Percentiles rank a stretch among this genome's conserved stretches.
phyloP scores from a whole-genome alignment of 2,797 vertebrate genomes.

The Ptychobarbus kaznakovi region DNA sequence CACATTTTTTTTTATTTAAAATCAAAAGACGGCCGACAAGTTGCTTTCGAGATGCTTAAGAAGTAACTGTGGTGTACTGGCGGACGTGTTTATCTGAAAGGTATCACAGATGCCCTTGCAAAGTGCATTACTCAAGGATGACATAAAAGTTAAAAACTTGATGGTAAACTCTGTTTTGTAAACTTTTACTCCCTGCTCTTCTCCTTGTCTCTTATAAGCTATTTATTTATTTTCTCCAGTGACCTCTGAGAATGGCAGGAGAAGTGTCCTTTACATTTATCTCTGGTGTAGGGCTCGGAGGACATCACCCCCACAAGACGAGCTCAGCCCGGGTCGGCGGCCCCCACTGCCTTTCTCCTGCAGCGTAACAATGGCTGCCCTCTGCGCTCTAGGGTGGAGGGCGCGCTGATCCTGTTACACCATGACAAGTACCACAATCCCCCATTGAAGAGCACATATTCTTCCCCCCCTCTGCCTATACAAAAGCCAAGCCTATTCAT shows the following conservation, averaged over 20 bases:
- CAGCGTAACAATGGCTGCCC: constrained; percentile 52
- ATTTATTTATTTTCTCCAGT: constrained; percentile 31
- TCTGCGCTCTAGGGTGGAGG: constrained; percentile 54
- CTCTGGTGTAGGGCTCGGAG: constrained; percentile 32
- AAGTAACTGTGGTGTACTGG: not conserved
- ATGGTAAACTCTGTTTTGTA: not conserved
- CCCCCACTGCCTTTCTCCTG: constrained; percentile 44
- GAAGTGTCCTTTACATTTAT: constrained; percentile 38
- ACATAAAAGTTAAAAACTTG: constrained; percentile 24
- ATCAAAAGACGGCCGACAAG: constrained; percentile 32
- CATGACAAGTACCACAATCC: constrained; percentile 71
- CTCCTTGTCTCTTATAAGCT: not conserved
- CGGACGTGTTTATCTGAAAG: not conserved
- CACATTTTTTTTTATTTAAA: constrained; percentile 26
- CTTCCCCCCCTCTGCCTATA: constrained; percentile 41
- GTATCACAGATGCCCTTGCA: constrained; percentile 25
- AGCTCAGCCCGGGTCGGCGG: constrained; percentile 20
- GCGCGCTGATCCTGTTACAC: constrained; percentile 72
- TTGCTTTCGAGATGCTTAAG: not conserved
- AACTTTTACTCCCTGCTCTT: not conserved
- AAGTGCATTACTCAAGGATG: not conserved
- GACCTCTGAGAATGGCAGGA: constrained; percentile 37
- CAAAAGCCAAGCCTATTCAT: constrained; percentile 43
- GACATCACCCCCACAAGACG: constrained; percentile 42
- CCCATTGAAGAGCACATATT: constrained; percentile 59